These are phyloP conservation scores for Scaptomyza pallida DNA, from an alignment of 1,140 invertebrate genomes.

Conservation along the genomic window DNA sequence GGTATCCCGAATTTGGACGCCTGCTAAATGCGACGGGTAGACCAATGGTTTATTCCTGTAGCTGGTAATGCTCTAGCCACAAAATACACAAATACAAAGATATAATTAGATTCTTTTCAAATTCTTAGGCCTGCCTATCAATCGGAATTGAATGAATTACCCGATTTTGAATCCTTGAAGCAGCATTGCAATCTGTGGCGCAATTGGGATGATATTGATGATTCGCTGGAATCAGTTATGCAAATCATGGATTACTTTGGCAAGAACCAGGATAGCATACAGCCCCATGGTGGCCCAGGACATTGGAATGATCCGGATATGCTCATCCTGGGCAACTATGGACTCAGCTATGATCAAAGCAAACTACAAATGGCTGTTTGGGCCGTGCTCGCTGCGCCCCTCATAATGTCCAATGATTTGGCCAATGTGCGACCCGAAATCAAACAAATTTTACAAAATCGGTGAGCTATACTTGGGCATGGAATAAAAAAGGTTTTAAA, in stretches of 20 bases:
- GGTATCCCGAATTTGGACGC: slow-evolving; percentile 90
- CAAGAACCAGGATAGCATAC: slow-evolving; percentile 89
- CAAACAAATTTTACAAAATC: slow-evolving; percentile 91
- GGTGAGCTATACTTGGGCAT: slow-evolving; percentile 23
- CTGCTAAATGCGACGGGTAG: slow-evolving; percentile 91
- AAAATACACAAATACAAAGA: too few species aligned
- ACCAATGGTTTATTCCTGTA: slow-evolving; percentile 94
- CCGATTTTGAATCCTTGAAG: slow-evolving; percentile 93
- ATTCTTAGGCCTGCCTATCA: slow-evolving; percentile 90
- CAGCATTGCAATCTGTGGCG: slow-evolving; percentile 95
- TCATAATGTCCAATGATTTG: slow-evolving; percentile 95
- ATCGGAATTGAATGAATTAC: slow-evolving; percentile 91
- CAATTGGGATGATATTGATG: slow-evolving; percentile 94
- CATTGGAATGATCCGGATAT: slow-evolving; percentile 97
- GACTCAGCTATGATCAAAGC: slow-evolving; percentile 92
- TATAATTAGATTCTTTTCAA: too few species aligned
- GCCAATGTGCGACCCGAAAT: slow-evolving; percentile 89
- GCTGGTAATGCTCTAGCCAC: slow-evolving; percentile 86
- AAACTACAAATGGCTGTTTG: slow-evolving; percentile 95
- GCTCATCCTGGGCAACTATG: slow-evolving; percentile 93
- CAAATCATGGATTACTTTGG: slow-evolving; percentile 92
- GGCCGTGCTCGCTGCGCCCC: slow-evolving; percentile 94
- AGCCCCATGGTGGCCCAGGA: slow-evolving; percentile 91
- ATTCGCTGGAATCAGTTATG: slow-evolving; percentile 90
- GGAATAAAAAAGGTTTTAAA: neutral